These are phyloP conservation scores for Drosophila mayri DNA, from an alignment of 1,140 invertebrate genomes.

Conservation along the genomic window DNA sequence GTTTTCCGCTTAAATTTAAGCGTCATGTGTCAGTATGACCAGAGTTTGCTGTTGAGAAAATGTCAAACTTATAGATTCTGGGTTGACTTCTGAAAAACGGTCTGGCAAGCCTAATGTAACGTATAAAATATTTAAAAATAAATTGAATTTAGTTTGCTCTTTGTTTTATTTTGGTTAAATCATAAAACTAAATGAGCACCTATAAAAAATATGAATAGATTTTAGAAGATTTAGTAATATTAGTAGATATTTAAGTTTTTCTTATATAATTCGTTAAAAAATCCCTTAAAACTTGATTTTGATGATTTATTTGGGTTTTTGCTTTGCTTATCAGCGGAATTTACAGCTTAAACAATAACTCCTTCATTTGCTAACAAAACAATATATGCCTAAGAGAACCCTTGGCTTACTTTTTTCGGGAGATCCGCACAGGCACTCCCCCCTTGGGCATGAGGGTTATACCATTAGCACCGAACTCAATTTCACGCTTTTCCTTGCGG, in stretches of 20 bases:
- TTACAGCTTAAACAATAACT: too few species aligned
- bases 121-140: not conserved
- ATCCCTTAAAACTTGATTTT: not conserved
- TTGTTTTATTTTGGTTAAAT: not conserved
- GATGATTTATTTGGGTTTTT: not conserved
- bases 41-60: not conserved
- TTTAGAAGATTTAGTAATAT: not conserved
- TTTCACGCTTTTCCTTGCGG: conserved; percentile 34
- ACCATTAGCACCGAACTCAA: conserved; percentile 53
- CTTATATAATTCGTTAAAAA: not conserved
- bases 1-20: conserved; percentile 65
- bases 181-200: not conserved
- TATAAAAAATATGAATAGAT: too few species aligned
- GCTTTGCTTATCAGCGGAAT: not conserved
- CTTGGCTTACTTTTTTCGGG: conserved; percentile 22
- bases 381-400: not conserved
- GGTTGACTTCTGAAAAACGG: not conserved
- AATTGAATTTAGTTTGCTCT: too few species aligned
- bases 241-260: not conserved
- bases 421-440: conserved; percentile 50
- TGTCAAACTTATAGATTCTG: not conserved
- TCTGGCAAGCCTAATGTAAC: not conserved
- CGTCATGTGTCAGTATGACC: conserved; percentile 25
- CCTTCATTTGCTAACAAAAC: too few species aligned
- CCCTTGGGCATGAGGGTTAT: conserved; percentile 55